Evolutionary conservation across 1,140 invertebrate species (phyloP), one percentile per base, ranked within the genome.

Genomic region (Hormaphis cornu): DNA sequence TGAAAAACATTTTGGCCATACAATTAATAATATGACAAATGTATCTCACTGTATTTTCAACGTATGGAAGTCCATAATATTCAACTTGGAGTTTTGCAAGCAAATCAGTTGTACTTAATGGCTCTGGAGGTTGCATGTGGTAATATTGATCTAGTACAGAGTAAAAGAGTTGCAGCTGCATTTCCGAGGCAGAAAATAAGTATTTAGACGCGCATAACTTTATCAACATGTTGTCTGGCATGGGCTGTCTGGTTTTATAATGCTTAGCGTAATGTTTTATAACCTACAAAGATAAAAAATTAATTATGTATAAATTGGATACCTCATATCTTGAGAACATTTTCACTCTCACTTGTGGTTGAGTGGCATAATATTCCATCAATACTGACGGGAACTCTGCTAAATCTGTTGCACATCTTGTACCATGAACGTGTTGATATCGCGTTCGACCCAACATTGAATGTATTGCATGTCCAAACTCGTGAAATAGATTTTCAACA

Each of bases 401-500:
- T 77, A 99, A 91, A 82, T 99, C 97, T 7, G 96, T 97, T 40
- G 89, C 87, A 78, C 95, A 98, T 71, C 97, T 82, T 1, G 97
- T 99, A 71, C 95, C 96, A 26, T 94, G 93, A 18, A 98, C 91
- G 80, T 99, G 96, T 80, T 99, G 97, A 81, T 97, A 95, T 70
- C 86, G 83, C 0, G 96, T 97, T 73, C 93, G 83, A 8, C 90
- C 97, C 59, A 99, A 78, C 94, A 99, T 98, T 6, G 96, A 98
- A 80, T 99, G 97, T 83, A 99, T 89, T 7, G 97, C 97, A 81
- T 99, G 97, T 0, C 97, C 97, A 89, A 98, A 91, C 83, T 99
- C 97, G 77, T 99, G 97, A 79, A 99, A 99, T 30, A 99, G 80
- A 81, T 98, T 98, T 77, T 99, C 95, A 12, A 98, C 87, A 71